Evolutionary conservation across 2,113 vertebrate genomes (phyloP).

Genomic region (Rhagologus leucostigma): DNA sequence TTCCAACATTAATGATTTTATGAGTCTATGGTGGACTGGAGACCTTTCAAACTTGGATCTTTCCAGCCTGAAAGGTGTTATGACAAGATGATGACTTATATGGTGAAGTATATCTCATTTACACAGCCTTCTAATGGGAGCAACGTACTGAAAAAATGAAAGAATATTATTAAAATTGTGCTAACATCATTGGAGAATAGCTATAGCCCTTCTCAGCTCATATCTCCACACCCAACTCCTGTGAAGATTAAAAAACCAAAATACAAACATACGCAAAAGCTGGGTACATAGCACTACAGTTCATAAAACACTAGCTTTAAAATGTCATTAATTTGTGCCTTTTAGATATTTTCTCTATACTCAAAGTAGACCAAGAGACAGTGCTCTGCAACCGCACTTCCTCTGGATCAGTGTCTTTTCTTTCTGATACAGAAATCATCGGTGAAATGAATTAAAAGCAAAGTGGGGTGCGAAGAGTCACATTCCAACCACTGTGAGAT

Average conservation of each 20-base stretch:
- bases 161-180: neutral
- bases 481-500: neutral
- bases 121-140: neutral
- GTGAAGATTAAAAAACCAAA: neutral
- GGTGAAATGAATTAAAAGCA: neutral
- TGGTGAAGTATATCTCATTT: neutral
- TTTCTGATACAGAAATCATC: neutral
- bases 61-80: neutral
- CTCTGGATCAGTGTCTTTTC: neutral
- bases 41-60: neutral
- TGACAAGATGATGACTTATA: neutral
- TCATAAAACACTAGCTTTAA: neutral
- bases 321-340: neutral
- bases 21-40: neutral
- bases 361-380: neutral
- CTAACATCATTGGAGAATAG: neutral
- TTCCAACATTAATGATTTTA: neutral
- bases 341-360: neutral
- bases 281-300: neutral
- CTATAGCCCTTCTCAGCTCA: neutral
- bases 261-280: neutral
- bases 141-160: neutral
- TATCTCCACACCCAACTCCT: neutral
- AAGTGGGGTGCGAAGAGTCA: neutral
- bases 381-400: neutral